A percentile compares a stretch with the other conserved stretches of the same genome.
These are phyloP conservation scores for Mola mola DNA, from an alignment of 2,113 vertebrate species.

Conservation along the genomic window DNA sequence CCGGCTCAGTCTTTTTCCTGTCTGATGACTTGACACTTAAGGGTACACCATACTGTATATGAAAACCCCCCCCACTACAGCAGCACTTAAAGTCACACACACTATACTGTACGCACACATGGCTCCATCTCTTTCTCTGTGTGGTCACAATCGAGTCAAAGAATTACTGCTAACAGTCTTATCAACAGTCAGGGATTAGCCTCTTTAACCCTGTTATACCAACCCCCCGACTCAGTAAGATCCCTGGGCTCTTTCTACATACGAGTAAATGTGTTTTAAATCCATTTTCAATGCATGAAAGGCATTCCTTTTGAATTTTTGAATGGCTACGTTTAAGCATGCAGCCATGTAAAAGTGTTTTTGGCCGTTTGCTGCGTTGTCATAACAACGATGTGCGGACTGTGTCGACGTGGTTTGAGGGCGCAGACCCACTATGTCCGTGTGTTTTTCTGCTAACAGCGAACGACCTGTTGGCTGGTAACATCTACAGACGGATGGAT, in stretches of 20 bases:
- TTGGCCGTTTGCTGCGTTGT: background rate
- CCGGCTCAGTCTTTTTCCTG: conserved; percentile 38
- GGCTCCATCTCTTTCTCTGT: background rate
- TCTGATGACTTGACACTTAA: conserved; percentile 34
- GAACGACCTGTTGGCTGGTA: conserved; percentile 24
- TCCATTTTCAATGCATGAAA: background rate
- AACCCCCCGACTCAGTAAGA: conserved; percentile 48
- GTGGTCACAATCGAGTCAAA: conserved; percentile 17
- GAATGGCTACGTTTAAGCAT: background rate
- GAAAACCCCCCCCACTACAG: conserved; percentile 32
- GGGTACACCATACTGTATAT: conserved; percentile 2
- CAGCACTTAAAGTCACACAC: conserved; percentile 21
- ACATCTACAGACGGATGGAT: conserved; percentile 29
- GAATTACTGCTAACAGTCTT: conserved; percentile 44
- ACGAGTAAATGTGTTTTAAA: no score
- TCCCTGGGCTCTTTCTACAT: conserved; percentile 16
- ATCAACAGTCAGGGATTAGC: conserved; percentile 55
- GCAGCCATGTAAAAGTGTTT: background rate
- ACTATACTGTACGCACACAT: background rate
- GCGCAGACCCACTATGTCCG: conserved; percentile 8
- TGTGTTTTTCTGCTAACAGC: conserved; percentile 34
- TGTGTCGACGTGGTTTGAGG: background rate
- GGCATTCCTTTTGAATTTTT: no score
- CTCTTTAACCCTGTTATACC: conserved; percentile 55
- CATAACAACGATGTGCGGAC: conserved; percentile 7